Percentiles rank a stretch among this genome's conserved stretches.
Evolutionary conservation across 2,113 vertebrate genomes (phyloP).

Genomic region (Leptobrachium ailaonicum): DNA sequence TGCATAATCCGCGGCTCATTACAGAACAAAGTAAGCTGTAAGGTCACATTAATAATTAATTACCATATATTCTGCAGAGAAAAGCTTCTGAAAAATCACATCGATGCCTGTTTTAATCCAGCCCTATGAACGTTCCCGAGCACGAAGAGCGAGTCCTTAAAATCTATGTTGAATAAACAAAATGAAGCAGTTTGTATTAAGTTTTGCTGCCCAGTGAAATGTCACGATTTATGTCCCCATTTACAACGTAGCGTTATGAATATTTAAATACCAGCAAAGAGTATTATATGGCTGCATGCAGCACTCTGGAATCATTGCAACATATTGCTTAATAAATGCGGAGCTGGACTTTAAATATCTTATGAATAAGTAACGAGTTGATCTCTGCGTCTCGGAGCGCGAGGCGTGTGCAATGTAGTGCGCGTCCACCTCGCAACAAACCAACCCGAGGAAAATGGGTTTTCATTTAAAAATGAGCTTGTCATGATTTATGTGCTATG

Average conservation of each 20-base stretch:
- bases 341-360: neutral
- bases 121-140: neutral
- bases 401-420: too few species aligned
- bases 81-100: neutral
- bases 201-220: neutral
- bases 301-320: neutral
- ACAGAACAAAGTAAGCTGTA: too few species aligned
- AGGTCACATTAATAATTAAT: neutral
- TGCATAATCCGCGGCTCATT: too few species aligned
- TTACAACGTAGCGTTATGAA: neutral
- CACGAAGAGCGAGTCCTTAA: neutral
- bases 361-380: too few species aligned
- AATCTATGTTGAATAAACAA: neutral
- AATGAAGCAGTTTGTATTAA: neutral
- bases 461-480: too few species aligned
- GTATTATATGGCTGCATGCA: neutral
- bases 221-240: neutral
- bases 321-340: neutral
- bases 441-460: too few species aligned
- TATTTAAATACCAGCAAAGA: constrained; percentile 7
- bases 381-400: too few species aligned
- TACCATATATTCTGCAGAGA: neutral
- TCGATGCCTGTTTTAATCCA: neutral
- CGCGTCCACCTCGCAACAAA: too few species aligned
- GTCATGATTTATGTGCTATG: too few species aligned